phyloP scores from a whole-genome alignment of 1,140 invertebrate genomes.

The Heliconius hermathena region DNA sequence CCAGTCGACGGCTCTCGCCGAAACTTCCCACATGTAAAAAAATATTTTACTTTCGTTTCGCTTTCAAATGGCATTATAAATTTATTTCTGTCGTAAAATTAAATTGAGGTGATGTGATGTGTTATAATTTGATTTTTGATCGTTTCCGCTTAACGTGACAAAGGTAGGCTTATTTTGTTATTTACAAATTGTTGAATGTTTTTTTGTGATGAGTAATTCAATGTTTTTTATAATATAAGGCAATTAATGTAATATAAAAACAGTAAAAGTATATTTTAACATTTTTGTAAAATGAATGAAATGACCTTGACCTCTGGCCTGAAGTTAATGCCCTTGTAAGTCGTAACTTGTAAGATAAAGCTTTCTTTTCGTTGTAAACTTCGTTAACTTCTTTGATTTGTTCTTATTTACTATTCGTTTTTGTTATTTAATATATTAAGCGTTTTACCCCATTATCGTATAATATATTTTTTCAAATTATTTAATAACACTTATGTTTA shows the following conservation, averaged over 20 bases:
- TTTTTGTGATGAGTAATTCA: neutral
- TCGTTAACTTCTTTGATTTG: too few relatives aligned
- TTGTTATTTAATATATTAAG: too few relatives aligned
- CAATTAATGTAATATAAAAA: neutral
- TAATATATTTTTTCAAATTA: too few relatives aligned
- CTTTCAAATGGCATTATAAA: conserved; percentile 26
- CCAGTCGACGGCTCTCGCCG: conserved; percentile 64
- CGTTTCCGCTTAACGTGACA: conserved; percentile 15
- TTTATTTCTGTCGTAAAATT: conserved; percentile 19
- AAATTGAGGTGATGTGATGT: conserved; percentile 39
- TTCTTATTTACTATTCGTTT: too few relatives aligned
- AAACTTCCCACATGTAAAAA: conserved; percentile 59
- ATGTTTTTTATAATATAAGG: neutral
- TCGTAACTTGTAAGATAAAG: neutral
- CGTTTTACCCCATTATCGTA: too few relatives aligned
- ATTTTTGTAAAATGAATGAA: neutral
- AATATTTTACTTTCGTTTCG: conserved; percentile 61
- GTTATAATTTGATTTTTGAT: conserved; percentile 21
- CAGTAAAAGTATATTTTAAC: neutral
- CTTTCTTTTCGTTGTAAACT: neutral
- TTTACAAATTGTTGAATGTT: neutral
- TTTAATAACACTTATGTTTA: too few relatives aligned
- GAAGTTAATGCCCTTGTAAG: neutral
- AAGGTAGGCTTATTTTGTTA: conserved; percentile 6
- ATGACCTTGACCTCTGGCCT: neutral